These are phyloP conservation scores for Lasiurus borealis DNA, from an alignment of 2,113 vertebrate genomes.

Conservation along the genomic window DNA sequence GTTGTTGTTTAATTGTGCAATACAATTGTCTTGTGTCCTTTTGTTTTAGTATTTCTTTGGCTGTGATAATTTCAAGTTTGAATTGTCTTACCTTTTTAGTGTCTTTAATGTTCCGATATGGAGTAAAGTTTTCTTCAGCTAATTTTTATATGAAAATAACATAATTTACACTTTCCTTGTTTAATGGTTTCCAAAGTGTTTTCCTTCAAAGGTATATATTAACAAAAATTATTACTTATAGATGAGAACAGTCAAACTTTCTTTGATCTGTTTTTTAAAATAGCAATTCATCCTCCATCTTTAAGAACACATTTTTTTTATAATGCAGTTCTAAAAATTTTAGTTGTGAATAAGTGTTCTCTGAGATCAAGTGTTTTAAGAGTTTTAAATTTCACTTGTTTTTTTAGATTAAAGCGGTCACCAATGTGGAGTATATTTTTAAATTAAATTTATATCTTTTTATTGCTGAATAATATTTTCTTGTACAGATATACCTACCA, in stretches of 20 bases:
- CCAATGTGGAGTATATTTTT: not conserved
- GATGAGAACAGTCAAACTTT: conserved; percentile 8
- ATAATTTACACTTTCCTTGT: not conserved
- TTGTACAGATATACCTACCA: not conserved
- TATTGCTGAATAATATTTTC: not conserved
- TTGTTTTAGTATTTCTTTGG: not conserved
- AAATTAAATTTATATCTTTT: not conserved
- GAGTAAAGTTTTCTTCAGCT: not conserved
- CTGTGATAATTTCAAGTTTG: conserved; percentile 26
- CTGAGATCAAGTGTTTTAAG: not conserved
- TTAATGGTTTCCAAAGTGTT: conserved; percentile 8
- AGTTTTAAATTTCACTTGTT: not conserved
- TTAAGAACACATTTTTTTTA: not conserved
- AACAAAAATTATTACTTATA: not conserved
- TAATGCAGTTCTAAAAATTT: conserved; percentile 3
- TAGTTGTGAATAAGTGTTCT: not conserved
- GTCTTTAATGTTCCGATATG: not conserved
- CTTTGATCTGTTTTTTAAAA: not conserved
- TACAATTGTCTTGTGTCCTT: not conserved
- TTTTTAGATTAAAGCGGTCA: not conserved
- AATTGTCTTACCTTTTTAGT: not conserved
- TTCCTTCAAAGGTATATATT: not conserved
- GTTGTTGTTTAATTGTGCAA: not conserved
- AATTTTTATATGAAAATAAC: conserved; percentile 37
- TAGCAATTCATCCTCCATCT: not conserved